Evolutionary conservation across 2,888 invertebrate genomes (phyloP), one percentile per base, ranked within the genome.

Genomic region (Amphipyra tragopoginis): DNA sequence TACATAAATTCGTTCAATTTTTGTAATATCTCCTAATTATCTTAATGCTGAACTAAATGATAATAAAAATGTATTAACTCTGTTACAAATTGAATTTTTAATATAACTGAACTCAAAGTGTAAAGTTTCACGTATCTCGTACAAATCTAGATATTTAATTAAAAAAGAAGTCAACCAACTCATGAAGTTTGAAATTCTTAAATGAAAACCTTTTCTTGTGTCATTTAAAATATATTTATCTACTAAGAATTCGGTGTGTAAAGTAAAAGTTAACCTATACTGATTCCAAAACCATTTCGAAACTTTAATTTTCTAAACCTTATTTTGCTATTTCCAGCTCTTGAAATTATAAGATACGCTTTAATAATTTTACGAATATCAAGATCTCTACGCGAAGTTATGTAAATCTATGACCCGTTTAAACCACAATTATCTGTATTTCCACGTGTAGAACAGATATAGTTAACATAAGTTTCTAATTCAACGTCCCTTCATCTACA

Each of bases 11-110:
- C 39, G 39, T 44, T 29, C 55, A 49, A 55, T 52, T 60, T 50
- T 49, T 44, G 55, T 13, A 33, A 50, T 38, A 50, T 50, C 47
- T 49, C 40, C 50, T 71, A 63, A 72, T 72, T 47, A 63, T 60
- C 47, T 38, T 66, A 65, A 67, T 54, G 68, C 33, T 26, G 43
- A 73, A 71, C 51, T 53, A 73, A 71, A 61, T 72, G 26, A 54
- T 61, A 43, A 47, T 73, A 73, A 67, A 72, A 71, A 60, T 15
- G 52, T 54, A 11, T 53, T 54, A 61, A 54, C 61, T 50, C 36
- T 10, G n/a, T 49, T 42, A 62, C 59, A 44, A 57, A 72, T 67
- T 70, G 45, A 53, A 70, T 70, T 42, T 39, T 29, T 42, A 52
- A 34, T 55, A 49, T 33, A 48, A 59, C 44, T 55, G 44, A 34